phyloP scores from a whole-genome alignment of 2,113 vertebrate genomes.

The Hylia prasina region DNA sequence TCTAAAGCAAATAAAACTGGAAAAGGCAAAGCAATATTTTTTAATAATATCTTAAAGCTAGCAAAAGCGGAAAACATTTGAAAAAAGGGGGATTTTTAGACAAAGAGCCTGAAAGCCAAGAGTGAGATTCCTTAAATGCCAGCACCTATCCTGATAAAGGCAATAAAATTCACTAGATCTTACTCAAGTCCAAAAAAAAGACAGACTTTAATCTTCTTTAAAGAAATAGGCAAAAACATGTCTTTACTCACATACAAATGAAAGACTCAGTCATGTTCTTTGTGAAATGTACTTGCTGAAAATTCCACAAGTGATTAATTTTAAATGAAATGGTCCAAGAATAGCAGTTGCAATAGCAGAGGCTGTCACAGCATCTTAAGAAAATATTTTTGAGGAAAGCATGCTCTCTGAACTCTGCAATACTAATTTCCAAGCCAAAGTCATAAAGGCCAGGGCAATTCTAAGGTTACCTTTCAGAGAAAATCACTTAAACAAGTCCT shows the following conservation, averaged over 20 bases:
- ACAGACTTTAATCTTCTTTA: background rate
- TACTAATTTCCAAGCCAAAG: background rate
- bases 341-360: background rate
- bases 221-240: background rate
- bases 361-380: background rate
- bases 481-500: background rate
- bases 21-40: background rate
- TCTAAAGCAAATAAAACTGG: background rate
- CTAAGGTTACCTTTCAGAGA: background rate
- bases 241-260: background rate
- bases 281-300: background rate
- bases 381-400: background rate
- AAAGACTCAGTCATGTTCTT: background rate
- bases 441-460: background rate
- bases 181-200: background rate
- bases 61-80: background rate
- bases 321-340: background rate
- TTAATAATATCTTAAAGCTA: background rate
- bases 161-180: background rate
- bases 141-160: background rate
- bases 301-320: background rate
- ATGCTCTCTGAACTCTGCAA: background rate
- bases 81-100: fast-evolving
- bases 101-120: background rate
- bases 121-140: background rate